phyloP scores from a whole-genome alignment of 2,888 invertebrate genomes.

The Drosophila buzzatii region DNA sequence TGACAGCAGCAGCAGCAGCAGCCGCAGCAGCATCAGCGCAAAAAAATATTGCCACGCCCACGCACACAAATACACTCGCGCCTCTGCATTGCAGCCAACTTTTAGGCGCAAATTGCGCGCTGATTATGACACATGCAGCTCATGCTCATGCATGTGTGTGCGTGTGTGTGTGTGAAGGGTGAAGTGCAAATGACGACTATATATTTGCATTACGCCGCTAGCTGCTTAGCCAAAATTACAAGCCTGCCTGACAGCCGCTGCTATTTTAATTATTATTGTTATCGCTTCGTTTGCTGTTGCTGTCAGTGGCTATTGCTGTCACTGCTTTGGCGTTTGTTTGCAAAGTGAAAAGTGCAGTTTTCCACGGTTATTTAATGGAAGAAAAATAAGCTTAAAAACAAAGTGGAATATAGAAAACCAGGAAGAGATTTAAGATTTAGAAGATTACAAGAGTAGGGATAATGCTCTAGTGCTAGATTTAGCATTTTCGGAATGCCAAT shows the following conservation, averaged over 20 bases:
- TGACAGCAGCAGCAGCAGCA: constrained; percentile 18
- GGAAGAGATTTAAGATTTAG: no score
- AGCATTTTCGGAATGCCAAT: no score
- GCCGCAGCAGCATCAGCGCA: neutral
- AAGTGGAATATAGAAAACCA: no score
- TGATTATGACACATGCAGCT: constrained; percentile 52
- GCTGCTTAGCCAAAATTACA: constrained; percentile 36
- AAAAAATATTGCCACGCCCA: constrained; percentile 21
- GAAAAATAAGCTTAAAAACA: no score
- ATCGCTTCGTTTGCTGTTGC: constrained; percentile 29
- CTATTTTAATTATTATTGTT: constrained; percentile 67
- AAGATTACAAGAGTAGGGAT: no score
- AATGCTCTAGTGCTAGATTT: no score
- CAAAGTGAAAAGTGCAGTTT: neutral
- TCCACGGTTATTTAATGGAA: neutral
- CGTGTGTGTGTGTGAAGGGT: constrained; percentile 17
- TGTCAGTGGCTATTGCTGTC: neutral
- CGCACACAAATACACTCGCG: constrained; percentile 1
- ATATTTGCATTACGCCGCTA: constrained; percentile 41
- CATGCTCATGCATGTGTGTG: neutral
- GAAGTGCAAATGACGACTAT: constrained; percentile 44
- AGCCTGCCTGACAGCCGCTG: constrained; percentile 36
- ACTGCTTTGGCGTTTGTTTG: neutral
- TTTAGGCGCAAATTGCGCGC: constrained; percentile 65
- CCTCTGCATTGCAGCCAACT: constrained; percentile 44